Evolutionary conservation across 1,140 invertebrate genomes (phyloP).

Genomic region (Macrostomum lignano): DNA sequence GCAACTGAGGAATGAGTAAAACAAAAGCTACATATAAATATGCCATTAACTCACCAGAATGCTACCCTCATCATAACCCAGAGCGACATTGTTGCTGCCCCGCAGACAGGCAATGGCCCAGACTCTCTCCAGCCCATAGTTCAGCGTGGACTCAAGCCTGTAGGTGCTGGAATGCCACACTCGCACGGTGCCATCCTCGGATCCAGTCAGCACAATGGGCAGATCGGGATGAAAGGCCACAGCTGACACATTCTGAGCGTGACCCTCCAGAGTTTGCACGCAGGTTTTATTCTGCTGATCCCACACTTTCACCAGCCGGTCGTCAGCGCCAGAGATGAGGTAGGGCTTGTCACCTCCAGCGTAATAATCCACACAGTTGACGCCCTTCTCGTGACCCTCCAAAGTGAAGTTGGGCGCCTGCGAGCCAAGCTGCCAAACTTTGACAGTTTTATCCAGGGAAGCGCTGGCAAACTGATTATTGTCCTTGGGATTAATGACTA

Average conservation of each 20-base stretch:
- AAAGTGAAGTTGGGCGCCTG: conserved; percentile 86
- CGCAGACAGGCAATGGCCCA: conserved; percentile 85
- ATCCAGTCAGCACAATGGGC: conserved; percentile 80
- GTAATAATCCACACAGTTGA: conserved; percentile 97
- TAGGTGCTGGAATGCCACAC: conserved; percentile 18
- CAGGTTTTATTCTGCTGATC: conserved; percentile 84
- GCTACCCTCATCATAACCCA: conserved; percentile 94
- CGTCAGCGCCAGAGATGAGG: conserved; percentile 89
- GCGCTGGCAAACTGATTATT: conserved; percentile 99
- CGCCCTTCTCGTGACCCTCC: conserved; percentile 90
- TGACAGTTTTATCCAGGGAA: conserved; percentile 78
- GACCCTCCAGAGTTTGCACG: conserved; percentile 85
- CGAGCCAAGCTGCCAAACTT: conserved; percentile 89
- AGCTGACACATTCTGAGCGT: conserved; percentile 75
- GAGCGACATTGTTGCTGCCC: conserved; percentile 68
- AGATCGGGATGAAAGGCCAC: conserved; percentile 74
- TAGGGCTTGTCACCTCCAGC: conserved; percentile 99
- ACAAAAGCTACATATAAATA: too few relatives aligned
- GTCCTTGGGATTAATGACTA: conserved; percentile 97
- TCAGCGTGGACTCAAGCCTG: conserved; percentile 62
- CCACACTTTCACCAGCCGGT: conserved; percentile 90
- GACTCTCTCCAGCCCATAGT: conserved; percentile 86
- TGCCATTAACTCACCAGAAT: too few relatives aligned
- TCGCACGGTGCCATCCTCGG: conserved; percentile 46
- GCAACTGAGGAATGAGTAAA: too few relatives aligned